A percentile compares a stretch with the other conserved stretches of the same genome.
Conservation (phyloP, 1,140 invertebrate genomes). For the Drosophila tsacasi region DNA sequence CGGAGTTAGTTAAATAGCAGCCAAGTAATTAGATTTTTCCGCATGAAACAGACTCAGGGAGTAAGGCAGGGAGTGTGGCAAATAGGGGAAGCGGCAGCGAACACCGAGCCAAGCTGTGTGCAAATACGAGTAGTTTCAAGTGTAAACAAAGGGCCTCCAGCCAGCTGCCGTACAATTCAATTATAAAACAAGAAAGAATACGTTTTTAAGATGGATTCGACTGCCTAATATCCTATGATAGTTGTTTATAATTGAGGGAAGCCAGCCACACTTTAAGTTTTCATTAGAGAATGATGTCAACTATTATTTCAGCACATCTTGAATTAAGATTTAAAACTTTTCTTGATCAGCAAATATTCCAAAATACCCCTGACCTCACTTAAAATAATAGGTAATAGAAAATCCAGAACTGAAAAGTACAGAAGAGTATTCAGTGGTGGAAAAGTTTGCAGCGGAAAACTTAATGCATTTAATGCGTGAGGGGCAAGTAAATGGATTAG, state of each 20-base stretch:
- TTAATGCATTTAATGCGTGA: conserved; percentile 82
- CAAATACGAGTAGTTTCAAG: conserved; percentile 74
- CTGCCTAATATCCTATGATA: background rate
- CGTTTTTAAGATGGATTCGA: background rate
- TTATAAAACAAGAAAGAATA: conserved; percentile 58
- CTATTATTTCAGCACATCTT: too few species aligned
- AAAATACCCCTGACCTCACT: background rate
- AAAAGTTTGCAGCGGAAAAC: conserved; percentile 54
- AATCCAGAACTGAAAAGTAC: conserved; percentile 23
- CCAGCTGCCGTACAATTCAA: conserved; percentile 73
- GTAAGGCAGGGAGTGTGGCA: conserved; percentile 1
- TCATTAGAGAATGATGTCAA: too few species aligned
- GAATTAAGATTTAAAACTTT: background rate
- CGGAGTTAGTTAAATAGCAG: conserved; percentile 72
- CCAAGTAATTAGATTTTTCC: conserved; percentile 83
- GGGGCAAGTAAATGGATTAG: conserved; percentile 78
- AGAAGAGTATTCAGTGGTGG: conserved; percentile 9
- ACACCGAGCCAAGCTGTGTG: conserved; percentile 26
- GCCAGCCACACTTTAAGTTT: too few species aligned
- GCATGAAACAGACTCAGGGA: conserved; percentile 49
- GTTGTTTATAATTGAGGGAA: background rate
- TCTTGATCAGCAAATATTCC: background rate
- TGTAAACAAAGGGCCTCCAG: conserved; percentile 67
- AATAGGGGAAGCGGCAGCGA: conserved; percentile 2
- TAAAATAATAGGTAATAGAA: background rate